Base-by-base conservation (phyloP, 2,113 vertebrate species). In the Ceuthmochares aereus region DNA sequence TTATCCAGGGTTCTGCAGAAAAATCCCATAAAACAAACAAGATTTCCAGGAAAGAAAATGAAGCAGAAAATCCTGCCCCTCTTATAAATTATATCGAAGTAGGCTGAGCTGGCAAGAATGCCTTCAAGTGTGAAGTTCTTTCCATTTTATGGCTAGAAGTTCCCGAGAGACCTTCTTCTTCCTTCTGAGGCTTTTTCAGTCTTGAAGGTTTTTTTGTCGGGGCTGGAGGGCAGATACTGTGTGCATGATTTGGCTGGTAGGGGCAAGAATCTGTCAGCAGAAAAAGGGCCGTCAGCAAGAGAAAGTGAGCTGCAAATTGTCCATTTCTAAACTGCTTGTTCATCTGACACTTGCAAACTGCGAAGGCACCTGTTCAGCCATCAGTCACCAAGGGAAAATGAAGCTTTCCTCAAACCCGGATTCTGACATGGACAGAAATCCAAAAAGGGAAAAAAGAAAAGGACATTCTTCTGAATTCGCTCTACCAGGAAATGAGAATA, bases 281-380 rank as follows among this genome's bases (percentile, higher is more conserved):
- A 98, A 98, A 98, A 98, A 95, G 92, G 96, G 83, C 90, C 12
- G 95, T 97, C 96, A 92, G 96, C 96, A 96, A 96, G 95, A 79
- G 98, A 97, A 98, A 98, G 98, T 98, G 97, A 98, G 97, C 97
- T 97, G 97, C 98, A 98, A 98, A 98, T 98, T 98, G 98, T 97
- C 98, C 95, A 97, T 98, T 98, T 98, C 98, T 98, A 97, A 98
- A 98, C 96, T 92, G 95, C 97, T 95, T 85, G 98, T 97, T 98
- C 98, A 98, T 98, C 94, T 98, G 98, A 99, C 98, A 98, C 97
- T 98, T 93, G 96, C 62, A 40, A 93, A 96, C 96, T 97, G 96
- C 94, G 95, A 95, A 96, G 96, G 96, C 98, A 99, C 98, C 99
- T 99, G 99, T 99, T 98, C 95, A 69, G 95, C 98, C 97, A 98